phyloP scores from a whole-genome alignment of 2,797 vertebrate genomes.

The Enteromius anoplus region DNA sequence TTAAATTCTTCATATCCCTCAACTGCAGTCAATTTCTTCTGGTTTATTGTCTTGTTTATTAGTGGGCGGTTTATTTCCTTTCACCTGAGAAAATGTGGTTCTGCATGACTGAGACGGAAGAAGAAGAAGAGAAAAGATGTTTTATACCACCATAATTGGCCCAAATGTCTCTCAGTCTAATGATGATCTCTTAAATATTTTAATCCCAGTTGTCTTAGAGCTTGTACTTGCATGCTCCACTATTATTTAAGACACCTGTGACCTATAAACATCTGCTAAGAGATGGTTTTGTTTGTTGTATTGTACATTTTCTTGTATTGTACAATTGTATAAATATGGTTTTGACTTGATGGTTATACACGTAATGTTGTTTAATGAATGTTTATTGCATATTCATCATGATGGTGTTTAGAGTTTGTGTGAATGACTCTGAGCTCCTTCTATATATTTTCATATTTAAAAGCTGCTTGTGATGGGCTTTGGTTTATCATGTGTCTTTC shows the following conservation, averaged over 20 bases:
- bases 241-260: not conserved
- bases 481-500: too few relatives aligned
- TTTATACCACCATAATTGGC: conserved; percentile 18
- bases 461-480: too few relatives aligned
- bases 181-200: conserved; percentile 34
- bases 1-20: conserved; percentile 1
- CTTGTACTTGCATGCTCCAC: not conserved
- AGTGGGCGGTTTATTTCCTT: conserved; percentile 4
- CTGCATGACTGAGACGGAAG: not conserved
- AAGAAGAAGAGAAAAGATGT: conserved; percentile 3
- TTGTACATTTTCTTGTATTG: not conserved
- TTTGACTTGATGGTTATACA: not conserved
- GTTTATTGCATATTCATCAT: too few relatives aligned
- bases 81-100: conserved; percentile 29
- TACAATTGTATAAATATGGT: not conserved
- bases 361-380: too few relatives aligned
- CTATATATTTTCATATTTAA: too few relatives aligned
- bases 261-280: conserved; percentile 10
- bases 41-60: conserved; percentile 1
- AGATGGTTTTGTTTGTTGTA: not conserved
- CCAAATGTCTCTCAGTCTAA: conserved; percentile 15
- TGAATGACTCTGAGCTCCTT: too few relatives aligned
- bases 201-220: conserved; percentile 8
- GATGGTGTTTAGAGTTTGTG: too few relatives aligned
- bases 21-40: not conserved